Conservation (phyloP, 2,113 vertebrate genomes). For the Myotis lucifugus region DNA sequence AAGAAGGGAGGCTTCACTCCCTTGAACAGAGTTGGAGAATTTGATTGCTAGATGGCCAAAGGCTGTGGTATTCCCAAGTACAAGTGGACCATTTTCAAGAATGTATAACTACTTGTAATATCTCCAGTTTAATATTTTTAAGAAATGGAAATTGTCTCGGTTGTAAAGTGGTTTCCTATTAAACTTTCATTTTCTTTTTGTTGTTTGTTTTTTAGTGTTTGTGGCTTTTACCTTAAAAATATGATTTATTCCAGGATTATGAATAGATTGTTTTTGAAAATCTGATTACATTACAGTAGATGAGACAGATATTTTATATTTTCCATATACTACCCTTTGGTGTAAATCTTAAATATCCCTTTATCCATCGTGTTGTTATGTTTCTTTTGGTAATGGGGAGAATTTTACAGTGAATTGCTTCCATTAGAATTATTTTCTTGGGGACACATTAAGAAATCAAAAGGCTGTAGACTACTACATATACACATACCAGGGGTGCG, state of each 20-base stretch:
- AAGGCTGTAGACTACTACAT: constrained; percentile 40
- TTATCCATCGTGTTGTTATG: not conserved
- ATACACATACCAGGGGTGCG: not conserved
- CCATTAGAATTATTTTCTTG: constrained; percentile 62
- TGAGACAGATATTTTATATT: constrained; percentile 9
- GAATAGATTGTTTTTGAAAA: constrained; percentile 52
- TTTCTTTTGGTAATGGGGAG: constrained; percentile 19
- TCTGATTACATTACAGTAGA: constrained; percentile 30
- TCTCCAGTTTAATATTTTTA: constrained; percentile 34
- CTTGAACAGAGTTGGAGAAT: constrained; percentile 26
- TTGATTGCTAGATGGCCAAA: not conserved
- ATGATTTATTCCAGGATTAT: not conserved
- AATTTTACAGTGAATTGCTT: constrained; percentile 49
- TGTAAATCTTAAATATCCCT: constrained; percentile 50
- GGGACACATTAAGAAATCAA: constrained; percentile 61
- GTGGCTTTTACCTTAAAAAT: constrained; percentile 20
- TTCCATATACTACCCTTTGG: constrained; percentile 26
- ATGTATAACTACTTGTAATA: not conserved
- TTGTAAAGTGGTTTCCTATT: constrained; percentile 42
- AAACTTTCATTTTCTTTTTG: not conserved
- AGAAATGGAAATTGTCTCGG: constrained; percentile 52
- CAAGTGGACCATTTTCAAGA: constrained; percentile 23
- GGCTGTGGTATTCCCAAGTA: constrained; percentile 6
- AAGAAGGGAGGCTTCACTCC: not conserved
- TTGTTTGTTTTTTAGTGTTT: not conserved